Evolutionary conservation across 2,113 vertebrate species (phyloP).

Genomic region (Prolemur simus): DNA sequence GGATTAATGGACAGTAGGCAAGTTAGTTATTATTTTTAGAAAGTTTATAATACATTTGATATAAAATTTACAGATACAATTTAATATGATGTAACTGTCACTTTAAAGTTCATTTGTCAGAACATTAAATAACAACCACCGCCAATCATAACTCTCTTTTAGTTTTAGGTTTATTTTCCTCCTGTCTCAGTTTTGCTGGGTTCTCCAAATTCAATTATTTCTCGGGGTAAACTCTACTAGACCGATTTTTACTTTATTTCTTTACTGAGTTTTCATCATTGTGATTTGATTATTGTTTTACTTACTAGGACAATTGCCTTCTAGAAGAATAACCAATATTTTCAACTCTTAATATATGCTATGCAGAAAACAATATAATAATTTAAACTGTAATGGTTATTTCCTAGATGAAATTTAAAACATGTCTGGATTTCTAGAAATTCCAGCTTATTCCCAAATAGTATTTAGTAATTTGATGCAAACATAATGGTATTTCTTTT

Average conservation of each 20-base stretch:
- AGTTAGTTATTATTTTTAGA: conserved; percentile 64
- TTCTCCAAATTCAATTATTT: conserved; percentile 76
- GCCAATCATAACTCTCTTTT: conserved; percentile 73
- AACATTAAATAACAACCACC: conserved; percentile 77
- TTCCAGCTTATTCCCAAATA: conserved; percentile 52
- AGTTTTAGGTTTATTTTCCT: conserved; percentile 75
- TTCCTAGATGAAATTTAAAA: conserved; percentile 70
- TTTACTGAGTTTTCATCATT: conserved; percentile 75
- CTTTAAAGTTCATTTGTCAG: conserved; percentile 73
- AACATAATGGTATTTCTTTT: conserved; percentile 75
- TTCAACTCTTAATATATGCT: conserved; percentile 72
- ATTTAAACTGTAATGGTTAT: conserved; percentile 77
- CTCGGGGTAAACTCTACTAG: conserved; percentile 53
- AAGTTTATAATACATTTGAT: conserved; percentile 58
- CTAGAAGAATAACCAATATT: conserved; percentile 72
- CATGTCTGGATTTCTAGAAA: conserved; percentile 55
- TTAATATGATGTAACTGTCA: conserved; percentile 65
- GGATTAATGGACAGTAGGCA: conserved; percentile 59
- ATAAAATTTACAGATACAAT: conserved; percentile 75
- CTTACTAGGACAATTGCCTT: conserved; percentile 70
- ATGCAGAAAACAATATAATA: conserved; percentile 69
- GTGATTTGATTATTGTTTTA: conserved; percentile 80
- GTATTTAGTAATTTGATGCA: conserved; percentile 71
- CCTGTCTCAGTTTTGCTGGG: conserved; percentile 72
- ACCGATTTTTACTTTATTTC: conserved; percentile 74